Percentiles rank a stretch among this genome's conserved stretches.
Evolutionary conservation across 1,140 invertebrate species (phyloP).

Genomic region (Amphibalanus amphitrite): DNA sequence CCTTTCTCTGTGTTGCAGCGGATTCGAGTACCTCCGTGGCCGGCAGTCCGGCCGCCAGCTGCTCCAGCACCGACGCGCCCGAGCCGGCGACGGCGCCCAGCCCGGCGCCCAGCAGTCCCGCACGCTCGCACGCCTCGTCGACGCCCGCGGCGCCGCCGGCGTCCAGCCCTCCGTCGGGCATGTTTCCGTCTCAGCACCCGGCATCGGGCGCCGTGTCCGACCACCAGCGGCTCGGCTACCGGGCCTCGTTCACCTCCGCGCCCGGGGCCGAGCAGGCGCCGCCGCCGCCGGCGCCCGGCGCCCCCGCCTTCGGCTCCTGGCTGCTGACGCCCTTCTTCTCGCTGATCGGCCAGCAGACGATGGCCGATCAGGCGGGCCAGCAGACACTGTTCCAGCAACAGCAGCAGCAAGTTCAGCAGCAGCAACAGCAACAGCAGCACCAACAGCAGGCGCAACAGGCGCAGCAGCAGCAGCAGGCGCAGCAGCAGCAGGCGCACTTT

Average conservation of each 20-base stretch:
- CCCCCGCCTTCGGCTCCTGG: conserved; percentile 18
- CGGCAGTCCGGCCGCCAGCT: neutral
- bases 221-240: conserved; percentile 16
- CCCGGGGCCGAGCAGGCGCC: conserved; percentile 11
- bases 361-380: conserved; percentile 17
- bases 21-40: neutral
- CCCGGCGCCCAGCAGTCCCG: too few species aligned
- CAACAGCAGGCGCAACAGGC: conserved; percentile 12
- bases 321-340: conserved; percentile 33
- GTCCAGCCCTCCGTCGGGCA: conserved; percentile 21
- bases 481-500: conserved; percentile 12
- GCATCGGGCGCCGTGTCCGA: conserved; percentile 2
- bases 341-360: conserved; percentile 24
- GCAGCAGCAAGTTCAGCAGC: conserved; percentile 16
- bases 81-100: neutral
- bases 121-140: neutral
- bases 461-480: conserved; percentile 14
- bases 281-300: conserved; percentile 18
- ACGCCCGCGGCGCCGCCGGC: neutral
- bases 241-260: conserved; percentile 15
- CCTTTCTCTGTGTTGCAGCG: neutral
- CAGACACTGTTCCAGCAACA: conserved; percentile 17
- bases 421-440: conserved; percentile 15
- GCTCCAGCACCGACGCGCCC: neutral
- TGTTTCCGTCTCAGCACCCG: conserved; percentile 16